Percentiles rank a stretch among this genome's conserved stretches.
Evolutionary conservation across 2,113 vertebrate genomes (phyloP).

Genomic region (Notothenia rossii): DNA sequence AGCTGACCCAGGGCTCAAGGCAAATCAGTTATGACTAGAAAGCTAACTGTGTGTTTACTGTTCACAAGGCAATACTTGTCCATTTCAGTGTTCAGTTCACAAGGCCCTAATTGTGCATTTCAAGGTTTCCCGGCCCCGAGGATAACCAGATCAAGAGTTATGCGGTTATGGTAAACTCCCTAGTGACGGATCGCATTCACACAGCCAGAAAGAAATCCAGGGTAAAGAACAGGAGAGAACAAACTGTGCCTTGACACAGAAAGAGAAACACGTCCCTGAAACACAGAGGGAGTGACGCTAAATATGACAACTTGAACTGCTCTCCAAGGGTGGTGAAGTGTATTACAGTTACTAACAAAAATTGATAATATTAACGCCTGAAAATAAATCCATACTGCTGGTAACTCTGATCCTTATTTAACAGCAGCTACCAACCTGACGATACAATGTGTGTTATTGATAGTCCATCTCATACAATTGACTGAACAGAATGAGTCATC

Average conservation of each 20-base stretch:
- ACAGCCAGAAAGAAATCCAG: conserved; percentile 33
- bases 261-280: conserved; percentile 2
- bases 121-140: conserved; percentile 23
- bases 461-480: not conserved
- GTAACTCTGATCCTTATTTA: not conserved
- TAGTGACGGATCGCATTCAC: conserved; percentile 46
- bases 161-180: conserved; percentile 50
- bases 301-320: not conserved
- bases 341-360: not conserved
- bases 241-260: not conserved
- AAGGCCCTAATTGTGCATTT: conserved; percentile 43
- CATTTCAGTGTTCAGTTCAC: conserved; percentile 23
- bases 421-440: not conserved
- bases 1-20: conserved; percentile 49
- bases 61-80: conserved; percentile 50
- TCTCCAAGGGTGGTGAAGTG: not conserved
- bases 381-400: not conserved
- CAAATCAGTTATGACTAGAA: conserved; percentile 25
- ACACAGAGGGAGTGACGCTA: not conserved
- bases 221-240: conserved; percentile 13
- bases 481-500: not conserved
- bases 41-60: conserved; percentile 18
- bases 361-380: not conserved
- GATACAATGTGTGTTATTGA: not conserved
- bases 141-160: conserved; percentile 44